These are phyloP conservation scores for Pungitius pungitius DNA, from an alignment of 2,113 vertebrate genomes.

Conservation along the genomic window DNA sequence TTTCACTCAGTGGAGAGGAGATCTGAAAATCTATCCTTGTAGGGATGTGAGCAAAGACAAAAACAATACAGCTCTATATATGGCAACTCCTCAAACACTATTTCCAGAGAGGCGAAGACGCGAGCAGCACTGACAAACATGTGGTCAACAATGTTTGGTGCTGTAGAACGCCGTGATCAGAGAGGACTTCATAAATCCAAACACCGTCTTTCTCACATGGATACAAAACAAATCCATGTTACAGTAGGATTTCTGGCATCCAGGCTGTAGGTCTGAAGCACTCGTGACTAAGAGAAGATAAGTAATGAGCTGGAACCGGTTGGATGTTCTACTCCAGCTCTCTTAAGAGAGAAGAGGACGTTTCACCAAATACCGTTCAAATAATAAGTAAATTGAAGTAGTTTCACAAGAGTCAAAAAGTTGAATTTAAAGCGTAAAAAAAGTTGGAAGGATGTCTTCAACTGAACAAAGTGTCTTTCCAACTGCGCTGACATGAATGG, in stretches of 20 bases:
- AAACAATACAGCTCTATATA: conserved; percentile 42
- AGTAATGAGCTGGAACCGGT: conserved; percentile 41
- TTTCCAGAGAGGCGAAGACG: conserved; percentile 23
- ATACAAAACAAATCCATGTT: conserved; percentile 54
- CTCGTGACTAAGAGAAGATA: conserved; percentile 51
- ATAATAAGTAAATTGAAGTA: background rate
- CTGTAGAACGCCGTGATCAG: conserved; percentile 31
- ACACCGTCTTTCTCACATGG: conserved; percentile 40
- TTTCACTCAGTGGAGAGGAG: background rate
- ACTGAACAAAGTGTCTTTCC: conserved; percentile 51
- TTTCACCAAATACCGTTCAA: conserved; percentile 21
- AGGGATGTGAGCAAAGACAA: conserved; percentile 49
- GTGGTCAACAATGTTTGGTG: conserved; percentile 20
- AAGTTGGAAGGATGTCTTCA: conserved; percentile 10
- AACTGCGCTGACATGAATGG: conserved; percentile 54
- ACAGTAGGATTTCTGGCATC: conserved; percentile 61
- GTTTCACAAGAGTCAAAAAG: background rate
- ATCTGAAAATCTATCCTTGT: conserved; percentile 43
- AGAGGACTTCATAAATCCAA: conserved; percentile 23
- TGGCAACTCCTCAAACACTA: conserved; percentile 35
- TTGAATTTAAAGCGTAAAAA: conserved; percentile 34
- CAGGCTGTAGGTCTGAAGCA: conserved; percentile 42
- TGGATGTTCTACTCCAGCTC: conserved; percentile 15
- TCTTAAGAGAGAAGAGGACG: conserved; percentile 25
- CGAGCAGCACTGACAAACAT: conserved; percentile 12